These are phyloP conservation scores for Cyanistes caeruleus DNA, from an alignment of 2,113 vertebrate genomes.

Conservation along the genomic window DNA sequence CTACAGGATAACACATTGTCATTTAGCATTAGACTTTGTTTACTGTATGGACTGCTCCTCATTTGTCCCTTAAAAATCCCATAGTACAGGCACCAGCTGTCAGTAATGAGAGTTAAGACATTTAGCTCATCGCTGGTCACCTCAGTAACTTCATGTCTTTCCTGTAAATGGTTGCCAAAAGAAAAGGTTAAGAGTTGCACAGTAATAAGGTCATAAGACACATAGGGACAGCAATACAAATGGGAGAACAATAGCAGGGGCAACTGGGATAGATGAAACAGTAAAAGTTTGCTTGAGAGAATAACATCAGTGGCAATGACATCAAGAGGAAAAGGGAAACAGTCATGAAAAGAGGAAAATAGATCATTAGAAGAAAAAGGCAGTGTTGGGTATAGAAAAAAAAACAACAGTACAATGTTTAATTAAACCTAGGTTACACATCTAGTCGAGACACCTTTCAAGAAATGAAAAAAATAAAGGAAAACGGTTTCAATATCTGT, in stretches of 20 bases:
- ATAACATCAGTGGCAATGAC: constrained; percentile 4
- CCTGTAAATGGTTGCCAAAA: constrained; percentile 19
- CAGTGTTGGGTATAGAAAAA: neutral
- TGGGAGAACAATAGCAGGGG: constrained; percentile 14
- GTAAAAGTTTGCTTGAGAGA: constrained; percentile 24
- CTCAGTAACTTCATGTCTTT: constrained; percentile 11
- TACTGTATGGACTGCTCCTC: neutral
- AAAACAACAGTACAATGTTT: neutral
- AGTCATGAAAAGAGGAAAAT: neutral
- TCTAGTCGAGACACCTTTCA: neutral
- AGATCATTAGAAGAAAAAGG: constrained; percentile 26
- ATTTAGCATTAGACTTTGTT: neutral
- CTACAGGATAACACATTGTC: neutral
- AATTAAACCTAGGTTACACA: neutral
- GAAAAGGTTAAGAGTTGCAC: constrained; percentile 34
- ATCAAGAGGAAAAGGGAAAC: constrained; percentile 15
- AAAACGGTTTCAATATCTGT: neutral
- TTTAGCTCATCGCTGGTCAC: constrained; percentile 10
- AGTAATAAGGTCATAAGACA: constrained; percentile 44
- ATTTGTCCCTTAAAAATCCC: neutral
- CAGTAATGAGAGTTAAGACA: neutral
- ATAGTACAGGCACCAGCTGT: neutral
- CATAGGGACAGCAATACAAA: constrained; percentile 25
- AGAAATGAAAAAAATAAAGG: neutral
- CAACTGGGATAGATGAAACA: constrained; percentile 19